phyloP scores from a whole-genome alignment of 2,113 vertebrate species.

The Arizona elegans region DNA sequence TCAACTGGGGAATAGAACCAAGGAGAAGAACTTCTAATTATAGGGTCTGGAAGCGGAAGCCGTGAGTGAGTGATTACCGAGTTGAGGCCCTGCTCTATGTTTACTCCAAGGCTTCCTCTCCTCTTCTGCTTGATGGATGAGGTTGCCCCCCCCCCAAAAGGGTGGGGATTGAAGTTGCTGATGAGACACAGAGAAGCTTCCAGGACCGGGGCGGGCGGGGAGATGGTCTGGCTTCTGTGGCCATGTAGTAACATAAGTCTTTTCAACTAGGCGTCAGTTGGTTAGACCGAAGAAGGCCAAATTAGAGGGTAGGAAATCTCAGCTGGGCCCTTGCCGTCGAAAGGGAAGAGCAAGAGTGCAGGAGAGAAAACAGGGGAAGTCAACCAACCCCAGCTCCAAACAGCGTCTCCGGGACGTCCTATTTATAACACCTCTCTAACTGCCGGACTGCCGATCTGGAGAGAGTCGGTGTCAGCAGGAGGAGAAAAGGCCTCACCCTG shows the following conservation, averaged over 20 bases:
- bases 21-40: constrained; percentile 99
- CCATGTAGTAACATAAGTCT: constrained; percentile 86
- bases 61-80: constrained; percentile 88
- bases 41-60: constrained; percentile 99
- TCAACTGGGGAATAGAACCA: constrained; percentile 97
- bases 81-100: constrained; percentile 94
- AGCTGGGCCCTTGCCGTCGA: constrained; percentile 66
- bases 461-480: constrained; percentile 43
- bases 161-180: constrained; percentile 74
- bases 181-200: constrained; percentile 77
- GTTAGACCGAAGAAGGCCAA: constrained; percentile 82
- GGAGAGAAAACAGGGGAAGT: no score
- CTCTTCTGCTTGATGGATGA: constrained; percentile 82
- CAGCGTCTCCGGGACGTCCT: constrained; percentile 79
- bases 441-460: constrained; percentile 67
- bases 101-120: constrained; percentile 98
- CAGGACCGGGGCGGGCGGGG: constrained; percentile 68
- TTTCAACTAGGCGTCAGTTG: constrained; percentile 87
- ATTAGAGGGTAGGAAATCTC: constrained; percentile 85
- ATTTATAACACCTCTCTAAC: constrained; percentile 89
- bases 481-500: constrained; percentile 5
- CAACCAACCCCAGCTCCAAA: constrained; percentile 70
- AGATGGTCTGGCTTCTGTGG: constrained; percentile 80
- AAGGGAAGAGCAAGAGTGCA: background rate
- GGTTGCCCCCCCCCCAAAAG: constrained; percentile 64